Conservation (phyloP, 1,140 invertebrate species). For the Theocolax elegans region DNA sequence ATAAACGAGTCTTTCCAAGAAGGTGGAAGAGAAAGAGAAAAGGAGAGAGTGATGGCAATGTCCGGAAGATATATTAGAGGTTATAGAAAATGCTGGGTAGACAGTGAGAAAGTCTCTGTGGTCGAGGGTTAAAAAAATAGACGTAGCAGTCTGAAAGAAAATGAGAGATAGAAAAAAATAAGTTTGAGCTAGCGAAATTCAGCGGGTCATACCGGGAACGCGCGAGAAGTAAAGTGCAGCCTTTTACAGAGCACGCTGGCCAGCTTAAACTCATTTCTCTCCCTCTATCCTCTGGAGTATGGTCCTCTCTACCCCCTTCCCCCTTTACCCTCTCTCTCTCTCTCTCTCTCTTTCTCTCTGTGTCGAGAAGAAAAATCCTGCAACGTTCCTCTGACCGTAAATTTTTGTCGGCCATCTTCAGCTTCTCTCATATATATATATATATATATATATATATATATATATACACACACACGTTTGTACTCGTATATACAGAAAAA, state of each 20-base stretch:
- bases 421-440: not conserved
- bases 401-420: slow-evolving; percentile 21
- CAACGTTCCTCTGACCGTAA: slow-evolving; percentile 24
- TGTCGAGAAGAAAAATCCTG: slow-evolving; percentile 26
- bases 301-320: not conserved
- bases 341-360: not conserved
- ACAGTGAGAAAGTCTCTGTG: slow-evolving; percentile 11
- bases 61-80: not conserved
- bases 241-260: slow-evolving; percentile 36
- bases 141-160: slow-evolving; percentile 20
- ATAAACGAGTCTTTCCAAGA: too few relatives aligned
- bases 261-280: slow-evolving; percentile 41
- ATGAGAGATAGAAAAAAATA: slow-evolving; percentile 17
- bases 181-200: slow-evolving; percentile 10
- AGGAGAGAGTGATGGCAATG: not conserved
- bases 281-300: not conserved
- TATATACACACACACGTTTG: not conserved
- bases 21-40: too few relatives aligned
- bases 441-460: not conserved
- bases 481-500: not conserved
- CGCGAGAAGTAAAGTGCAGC: slow-evolving; percentile 31
- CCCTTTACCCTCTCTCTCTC: slow-evolving; percentile 38
- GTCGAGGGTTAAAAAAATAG: not conserved
- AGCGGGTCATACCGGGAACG: slow-evolving; percentile 2
- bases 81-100: not conserved